Evolutionary conservation across 1,140 invertebrate species (phyloP), one percentile per base, ranked within the genome.

Genomic region (Calephelis nemesis): DNA sequence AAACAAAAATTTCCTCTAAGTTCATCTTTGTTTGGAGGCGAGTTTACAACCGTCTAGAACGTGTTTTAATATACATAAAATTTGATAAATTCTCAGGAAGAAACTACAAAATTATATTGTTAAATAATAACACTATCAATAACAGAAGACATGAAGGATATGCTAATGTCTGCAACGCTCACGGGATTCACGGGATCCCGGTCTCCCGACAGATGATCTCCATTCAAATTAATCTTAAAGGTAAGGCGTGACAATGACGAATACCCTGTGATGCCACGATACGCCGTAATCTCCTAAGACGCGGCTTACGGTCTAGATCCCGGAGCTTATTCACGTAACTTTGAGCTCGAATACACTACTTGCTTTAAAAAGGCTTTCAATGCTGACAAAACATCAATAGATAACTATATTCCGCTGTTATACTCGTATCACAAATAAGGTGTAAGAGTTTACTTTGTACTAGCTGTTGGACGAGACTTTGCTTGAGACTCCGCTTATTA

Each of bases 231-330:
- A 58, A 58, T 58, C 30, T 58, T 58, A 40, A 58, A 60, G 58
- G 58, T 60, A 40, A n/a, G 10, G 58, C 58, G 58, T 60, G 58
- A 60, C 58, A 60, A 60, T 60, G 58, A 60, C 58, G 58, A 12
- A 60, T 60, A 39, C 30, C 58, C 15, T 60, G 7, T 4, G 58
- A 60, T 60, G 39, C 39, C 40, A n/a, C 58, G 58, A 42, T 60
- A 60, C 58, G 58, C 4, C 58, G 58, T 60, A 13, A 60, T 60
- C 58, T 60, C 39, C 58, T 60, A 60, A 60, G 58, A 10, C 58
- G 39, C 39, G 39, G 58, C 58, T 60, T 60, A 60, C 11, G 7
- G 58, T 60, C 58, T 60, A 60, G 58, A 40, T 60, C 58, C 39
- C 39, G 7, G 39, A 42, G 58, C 58, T 58, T 13, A 40, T 60